Conservation (phyloP, 2,888 invertebrate genomes). For the Papilio protenor region DNA sequence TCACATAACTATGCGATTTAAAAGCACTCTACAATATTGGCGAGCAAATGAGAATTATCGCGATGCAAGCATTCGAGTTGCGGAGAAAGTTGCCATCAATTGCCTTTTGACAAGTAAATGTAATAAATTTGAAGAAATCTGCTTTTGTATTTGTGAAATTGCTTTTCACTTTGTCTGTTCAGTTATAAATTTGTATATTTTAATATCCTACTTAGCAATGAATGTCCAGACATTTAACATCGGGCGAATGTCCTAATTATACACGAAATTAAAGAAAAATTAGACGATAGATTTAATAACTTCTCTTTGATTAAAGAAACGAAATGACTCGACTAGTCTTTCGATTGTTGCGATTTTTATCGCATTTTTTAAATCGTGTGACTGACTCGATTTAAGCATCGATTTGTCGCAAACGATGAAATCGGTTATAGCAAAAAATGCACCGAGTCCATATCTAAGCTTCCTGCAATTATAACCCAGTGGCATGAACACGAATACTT, state of each 20-base stretch:
- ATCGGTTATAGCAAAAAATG: conserved; percentile 11
- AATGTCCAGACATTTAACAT: background rate
- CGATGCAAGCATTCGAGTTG: background rate
- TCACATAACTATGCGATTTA: conserved; percentile 9
- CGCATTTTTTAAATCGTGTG: conserved; percentile 5
- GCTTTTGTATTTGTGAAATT: background rate
- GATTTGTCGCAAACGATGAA: conserved; percentile 5
- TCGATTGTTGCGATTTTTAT: background rate
- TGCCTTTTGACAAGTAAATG: conserved; percentile 2
- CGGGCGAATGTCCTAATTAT: background rate
- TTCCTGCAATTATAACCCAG: conserved; percentile 64
- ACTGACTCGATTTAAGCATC: conserved; percentile 37
- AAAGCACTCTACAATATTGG: background rate
- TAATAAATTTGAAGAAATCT: background rate
- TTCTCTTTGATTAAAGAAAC: background rate
- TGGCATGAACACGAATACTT: conserved; percentile 63
- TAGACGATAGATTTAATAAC: background rate
- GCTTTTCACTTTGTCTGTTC: background rate
- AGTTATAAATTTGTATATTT: background rate
- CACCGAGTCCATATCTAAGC: conserved; percentile 54
- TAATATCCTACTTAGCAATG: background rate
- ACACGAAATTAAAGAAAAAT: background rate
- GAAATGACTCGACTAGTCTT: background rate
- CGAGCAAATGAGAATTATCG: conserved; percentile 9
- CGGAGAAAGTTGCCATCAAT: conserved; percentile 16